Percentiles rank a stretch among this genome's conserved stretches.
phyloP scores from a whole-genome alignment of 2,888 invertebrate species.

The Caenorhabditis afra region DNA sequence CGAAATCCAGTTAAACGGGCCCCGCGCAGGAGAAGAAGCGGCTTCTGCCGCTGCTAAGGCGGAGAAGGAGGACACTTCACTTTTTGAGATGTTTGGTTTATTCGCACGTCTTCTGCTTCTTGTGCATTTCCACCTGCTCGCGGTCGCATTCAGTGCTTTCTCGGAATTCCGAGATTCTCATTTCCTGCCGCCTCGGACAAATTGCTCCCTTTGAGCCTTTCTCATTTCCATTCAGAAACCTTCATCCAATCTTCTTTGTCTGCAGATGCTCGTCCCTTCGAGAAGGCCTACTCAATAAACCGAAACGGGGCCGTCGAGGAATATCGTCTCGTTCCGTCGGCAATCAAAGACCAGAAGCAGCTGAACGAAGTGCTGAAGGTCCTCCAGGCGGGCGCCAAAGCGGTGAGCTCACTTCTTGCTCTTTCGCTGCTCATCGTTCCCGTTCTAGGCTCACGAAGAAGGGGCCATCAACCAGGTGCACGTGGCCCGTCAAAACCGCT shows the following conservation, averaged over 20 bases:
- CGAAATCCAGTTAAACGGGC: conserved; percentile 57
- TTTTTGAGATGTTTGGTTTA: conserved; percentile 55
- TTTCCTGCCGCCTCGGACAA: not conserved
- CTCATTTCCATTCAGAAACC: not conserved
- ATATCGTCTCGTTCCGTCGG: conserved; percentile 67
- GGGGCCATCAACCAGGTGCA: conserved; percentile 71
- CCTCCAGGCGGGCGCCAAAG: conserved; percentile 67
- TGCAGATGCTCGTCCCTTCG: conserved; percentile 80
- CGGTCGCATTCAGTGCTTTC: not conserved
- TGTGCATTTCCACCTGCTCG: conserved; percentile 33
- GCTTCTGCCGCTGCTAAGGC: too few species aligned
- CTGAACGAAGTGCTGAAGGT: conserved; percentile 54
- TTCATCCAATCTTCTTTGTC: not conserved
- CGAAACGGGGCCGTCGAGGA: conserved; percentile 76
- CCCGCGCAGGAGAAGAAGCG: conserved; percentile 34
- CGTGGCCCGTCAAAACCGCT: conserved; percentile 69
- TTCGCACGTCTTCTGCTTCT: conserved; percentile 18
- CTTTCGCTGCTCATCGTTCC: not conserved
- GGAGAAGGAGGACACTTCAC: conserved; percentile 31
- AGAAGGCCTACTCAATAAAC: conserved; percentile 81
- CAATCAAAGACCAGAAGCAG: conserved; percentile 51
- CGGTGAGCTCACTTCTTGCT: conserved; percentile 47
- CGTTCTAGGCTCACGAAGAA: conserved; percentile 69
- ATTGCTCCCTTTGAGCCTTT: not conserved
- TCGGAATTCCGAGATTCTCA: not conserved